Percentiles rank a stretch among this genome's conserved stretches.
phyloP scores from a whole-genome alignment of 2,113 vertebrate species.

The Pygoscelis antarcticus region DNA sequence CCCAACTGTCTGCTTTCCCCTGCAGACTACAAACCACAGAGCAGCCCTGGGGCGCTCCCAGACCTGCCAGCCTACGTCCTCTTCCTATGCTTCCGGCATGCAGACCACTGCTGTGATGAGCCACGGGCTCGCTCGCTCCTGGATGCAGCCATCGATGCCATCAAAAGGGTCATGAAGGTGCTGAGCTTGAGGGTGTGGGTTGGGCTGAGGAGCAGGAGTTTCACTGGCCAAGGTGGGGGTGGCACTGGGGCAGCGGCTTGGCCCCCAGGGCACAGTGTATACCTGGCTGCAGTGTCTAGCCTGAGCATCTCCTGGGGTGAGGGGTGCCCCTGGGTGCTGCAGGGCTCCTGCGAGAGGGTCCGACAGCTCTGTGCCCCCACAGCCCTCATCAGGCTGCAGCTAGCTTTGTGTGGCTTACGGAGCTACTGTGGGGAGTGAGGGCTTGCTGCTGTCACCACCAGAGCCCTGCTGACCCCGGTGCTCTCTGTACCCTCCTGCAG shows the following conservation, averaged over 20 bases:
- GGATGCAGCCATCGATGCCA: slow-evolving; percentile 39
- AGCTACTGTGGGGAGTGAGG: fast-evolving
- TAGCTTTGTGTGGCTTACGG: fast-evolving
- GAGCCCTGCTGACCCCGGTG: neutral
- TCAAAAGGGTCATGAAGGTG: slow-evolving; percentile 82
- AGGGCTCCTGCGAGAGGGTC: neutral
- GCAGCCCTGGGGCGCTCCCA: slow-evolving; percentile 55
- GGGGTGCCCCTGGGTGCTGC: neutral
- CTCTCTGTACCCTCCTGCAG: slow-evolving; percentile 1
- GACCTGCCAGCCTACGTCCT: slow-evolving; percentile 75
- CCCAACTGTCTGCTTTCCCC: neutral
- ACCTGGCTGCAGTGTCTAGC: neutral
- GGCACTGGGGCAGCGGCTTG: neutral
- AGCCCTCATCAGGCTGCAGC: neutral
- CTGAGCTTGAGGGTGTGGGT: neutral
- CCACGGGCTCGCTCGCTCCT: slow-evolving; percentile 57
- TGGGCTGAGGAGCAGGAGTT: neutral
- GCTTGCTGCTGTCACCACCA: neutral
- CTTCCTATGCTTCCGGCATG: slow-evolving; percentile 79
- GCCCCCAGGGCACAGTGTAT: neutral
- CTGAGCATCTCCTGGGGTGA: neutral
- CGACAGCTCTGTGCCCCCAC: neutral
- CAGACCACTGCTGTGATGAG: slow-evolving; percentile 65
- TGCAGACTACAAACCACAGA: slow-evolving; percentile 75
- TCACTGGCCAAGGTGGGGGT: neutral